Conservation (phyloP, 2,888 invertebrate species). For the Diogma glabrata region DNA sequence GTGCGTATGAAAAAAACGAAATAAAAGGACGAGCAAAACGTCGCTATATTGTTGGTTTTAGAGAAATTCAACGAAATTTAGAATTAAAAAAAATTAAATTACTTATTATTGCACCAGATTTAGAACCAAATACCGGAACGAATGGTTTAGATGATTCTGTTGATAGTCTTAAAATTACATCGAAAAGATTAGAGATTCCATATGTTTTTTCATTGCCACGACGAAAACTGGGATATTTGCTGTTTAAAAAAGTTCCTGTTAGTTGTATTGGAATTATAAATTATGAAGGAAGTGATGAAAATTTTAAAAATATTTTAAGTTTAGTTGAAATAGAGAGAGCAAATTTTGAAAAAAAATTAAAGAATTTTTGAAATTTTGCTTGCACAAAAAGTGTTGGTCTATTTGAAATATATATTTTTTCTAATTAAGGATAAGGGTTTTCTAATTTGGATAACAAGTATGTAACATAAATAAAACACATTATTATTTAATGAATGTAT, state of each 20-base stretch:
- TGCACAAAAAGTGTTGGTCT: too few relatives aligned
- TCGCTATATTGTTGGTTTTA: constrained; percentile 48
- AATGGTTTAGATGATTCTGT: constrained; percentile 47
- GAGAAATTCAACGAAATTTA: constrained; percentile 47
- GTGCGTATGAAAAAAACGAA: constrained; percentile 45
- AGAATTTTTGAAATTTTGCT: too few relatives aligned
- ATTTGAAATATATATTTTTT: too few relatives aligned
- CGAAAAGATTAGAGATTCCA: constrained; percentile 41
- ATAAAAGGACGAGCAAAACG: constrained; percentile 44
- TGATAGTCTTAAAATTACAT: constrained; percentile 38
- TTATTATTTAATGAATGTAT: too few relatives aligned
- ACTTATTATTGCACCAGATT: constrained; percentile 50
- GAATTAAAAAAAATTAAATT: constrained; percentile 44
- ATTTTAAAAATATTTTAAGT: constrained; percentile 23
- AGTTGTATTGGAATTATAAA: constrained; percentile 50
- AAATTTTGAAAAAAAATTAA: too few relatives aligned
- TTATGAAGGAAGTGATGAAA: constrained; percentile 47
- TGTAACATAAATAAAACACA: too few relatives aligned
- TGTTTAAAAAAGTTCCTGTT: constrained; percentile 46
- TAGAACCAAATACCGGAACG: constrained; percentile 39
- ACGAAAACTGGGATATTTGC: constrained; percentile 42
- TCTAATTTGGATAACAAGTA: too few relatives aligned
- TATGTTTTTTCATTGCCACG: constrained; percentile 47
- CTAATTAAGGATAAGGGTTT: too few relatives aligned
- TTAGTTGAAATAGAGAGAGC: constrained; percentile 22